Percentiles rank a stretch among this genome's conserved stretches.
Evolutionary conservation across 2,888 invertebrate species (phyloP).

Genomic region (Melanostoma scalare): DNA sequence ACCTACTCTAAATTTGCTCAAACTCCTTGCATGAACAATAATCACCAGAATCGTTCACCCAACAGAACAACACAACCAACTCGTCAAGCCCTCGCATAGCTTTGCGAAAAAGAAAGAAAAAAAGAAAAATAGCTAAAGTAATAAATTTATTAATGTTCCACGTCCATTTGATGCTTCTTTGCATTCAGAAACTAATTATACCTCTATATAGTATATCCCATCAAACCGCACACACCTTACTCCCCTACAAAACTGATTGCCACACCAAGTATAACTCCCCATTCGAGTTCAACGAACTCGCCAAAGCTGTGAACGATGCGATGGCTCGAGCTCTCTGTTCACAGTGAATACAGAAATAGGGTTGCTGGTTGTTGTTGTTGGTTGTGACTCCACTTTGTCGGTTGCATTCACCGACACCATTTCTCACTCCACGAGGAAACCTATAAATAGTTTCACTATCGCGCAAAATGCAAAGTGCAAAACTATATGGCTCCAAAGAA

Average conservation of each 20-base stretch:
- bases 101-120: slow-evolving; percentile 12
- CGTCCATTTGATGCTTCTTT: slow-evolving; percentile 64
- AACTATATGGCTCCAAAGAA: slow-evolving; percentile 67
- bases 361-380: slow-evolving; percentile 32
- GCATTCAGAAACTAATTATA: slow-evolving; percentile 72
- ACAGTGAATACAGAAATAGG: slow-evolving; percentile 66
- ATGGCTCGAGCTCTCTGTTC: slow-evolving; percentile 43
- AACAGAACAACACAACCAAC: slow-evolving; percentile 25
- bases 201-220: slow-evolving; percentile 60
- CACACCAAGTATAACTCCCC: slow-evolving; percentile 57
- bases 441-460: slow-evolving; percentile 72
- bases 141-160: slow-evolving; percentile 70
- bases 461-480: slow-evolving; percentile 71
- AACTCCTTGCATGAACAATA: slow-evolving; percentile 60
- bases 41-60: slow-evolving; percentile 37
- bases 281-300: slow-evolving; percentile 64
- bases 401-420: slow-evolving; percentile 46
- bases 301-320: slow-evolving; percentile 40
- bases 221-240: slow-evolving; percentile 26
- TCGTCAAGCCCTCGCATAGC: slow-evolving; percentile 24
- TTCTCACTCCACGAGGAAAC: slow-evolving; percentile 51
- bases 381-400: slow-evolving; percentile 46
- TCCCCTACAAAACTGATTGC: slow-evolving; percentile 46
- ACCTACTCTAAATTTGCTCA: slow-evolving; percentile 39
- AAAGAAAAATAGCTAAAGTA: slow-evolving; percentile 47